Evolutionary conservation across 2,113 vertebrate genomes (phyloP).

Genomic region (Lepisosteus osseus): DNA sequence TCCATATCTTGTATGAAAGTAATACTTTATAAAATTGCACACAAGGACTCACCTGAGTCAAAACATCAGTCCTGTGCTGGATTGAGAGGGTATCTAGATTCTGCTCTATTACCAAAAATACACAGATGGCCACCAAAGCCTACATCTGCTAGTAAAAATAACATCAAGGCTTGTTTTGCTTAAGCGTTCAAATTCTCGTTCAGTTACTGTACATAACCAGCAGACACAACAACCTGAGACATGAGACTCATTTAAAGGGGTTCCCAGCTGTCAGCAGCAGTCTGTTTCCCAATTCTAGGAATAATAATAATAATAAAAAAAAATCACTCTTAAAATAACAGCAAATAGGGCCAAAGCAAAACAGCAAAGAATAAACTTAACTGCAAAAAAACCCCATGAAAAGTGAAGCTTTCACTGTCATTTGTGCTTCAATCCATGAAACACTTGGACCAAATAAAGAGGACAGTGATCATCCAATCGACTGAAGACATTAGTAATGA

Average conservation of each 20-base stretch:
- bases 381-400: background rate
- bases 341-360: background rate
- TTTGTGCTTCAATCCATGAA: too few relatives aligned
- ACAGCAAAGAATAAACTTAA: background rate
- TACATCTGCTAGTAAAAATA: background rate
- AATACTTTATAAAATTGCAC: too few relatives aligned
- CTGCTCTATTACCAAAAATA: background rate
- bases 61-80: too few relatives aligned
- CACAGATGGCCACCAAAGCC: too few relatives aligned
- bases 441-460: too few relatives aligned
- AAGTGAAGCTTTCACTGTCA: too few relatives aligned
- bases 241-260: constrained; percentile 1
- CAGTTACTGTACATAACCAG: constrained; percentile 3
- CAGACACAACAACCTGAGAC: background rate
- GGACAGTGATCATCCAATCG: too few relatives aligned
- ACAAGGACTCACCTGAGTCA: too few relatives aligned
- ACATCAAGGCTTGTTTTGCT: background rate
- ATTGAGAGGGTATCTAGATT: too few relatives aligned
- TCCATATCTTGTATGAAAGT: too few relatives aligned
- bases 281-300: constrained; percentile 10
- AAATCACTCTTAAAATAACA: constrained; percentile 5
- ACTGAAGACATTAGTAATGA: too few relatives aligned
- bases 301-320: background rate
- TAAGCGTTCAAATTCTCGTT: constrained; percentile 2
- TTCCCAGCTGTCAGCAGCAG: background rate